Evolutionary conservation across 2,113 vertebrate species (phyloP), one percentile per base, ranked within the genome.

Genomic region (Microtus ochrogaster): DNA sequence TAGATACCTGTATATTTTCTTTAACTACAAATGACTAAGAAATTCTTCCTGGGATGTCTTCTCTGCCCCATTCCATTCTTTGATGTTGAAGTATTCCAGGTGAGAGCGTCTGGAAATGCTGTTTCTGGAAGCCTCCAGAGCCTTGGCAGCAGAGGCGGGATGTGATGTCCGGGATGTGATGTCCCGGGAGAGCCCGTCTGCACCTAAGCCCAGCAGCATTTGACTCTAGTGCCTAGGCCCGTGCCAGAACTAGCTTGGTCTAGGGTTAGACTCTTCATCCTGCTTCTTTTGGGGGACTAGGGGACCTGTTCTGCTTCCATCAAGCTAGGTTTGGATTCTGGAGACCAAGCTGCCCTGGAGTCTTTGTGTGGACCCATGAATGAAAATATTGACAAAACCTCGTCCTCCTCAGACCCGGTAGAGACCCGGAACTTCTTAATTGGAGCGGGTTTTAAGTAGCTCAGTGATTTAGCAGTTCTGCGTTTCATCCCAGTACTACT

Each of bases 61-160:
- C 9, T 89, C 7, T 36, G 24, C 39, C 6, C 36, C 61, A 30
- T 0, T 33, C 28, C 16, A 17, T 73, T 91, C 36, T 87, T 73
- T 39, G 72, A 33, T 39, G 2, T 83, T 24, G 91, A 58, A 90
- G n/a, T 41, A 79, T 44, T 89, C 2, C 30, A 90, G 58, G 72
- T 89, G 70, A 52, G 16, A 2, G 0, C 0, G 0, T 33, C 61
- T 66, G 13, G 49, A 65, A 44, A 33, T 2, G 0, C 61, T 58
- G n/a, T 79, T 84, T 55, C 22, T 72, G 0, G 1, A 21, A 7
- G 0, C 2, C 1, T 7, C 61, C 44, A 39, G 24, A 70, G n/a
- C 11, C 55, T 52, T n/a, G 4, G n/a, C 58, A 8, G 39, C 44
- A 13, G 33, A 3, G 0, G 3, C 0, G 5, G 47, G 41, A 21